Evolutionary conservation across 2,888 invertebrate genomes (phyloP).

Genomic region (Clunio marinus): DNA sequence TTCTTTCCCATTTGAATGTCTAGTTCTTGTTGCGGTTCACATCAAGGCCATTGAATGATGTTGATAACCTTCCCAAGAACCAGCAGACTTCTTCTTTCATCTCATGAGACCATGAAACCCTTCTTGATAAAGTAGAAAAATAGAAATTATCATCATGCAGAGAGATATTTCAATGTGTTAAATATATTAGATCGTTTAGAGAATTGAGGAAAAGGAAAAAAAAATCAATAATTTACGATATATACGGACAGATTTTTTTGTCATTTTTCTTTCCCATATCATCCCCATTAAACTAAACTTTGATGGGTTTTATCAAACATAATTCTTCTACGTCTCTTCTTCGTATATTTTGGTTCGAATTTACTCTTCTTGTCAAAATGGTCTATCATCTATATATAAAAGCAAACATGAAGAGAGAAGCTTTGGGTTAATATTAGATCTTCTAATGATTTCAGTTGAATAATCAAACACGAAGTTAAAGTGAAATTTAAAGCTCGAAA

Average conservation of each 20-base stretch:
- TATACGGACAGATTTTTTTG: slow-evolving; percentile 1
- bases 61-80: not conserved
- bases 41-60: not conserved
- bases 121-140: no score
- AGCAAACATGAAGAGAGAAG: not conserved
- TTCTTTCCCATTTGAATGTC: no score
- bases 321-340: not conserved
- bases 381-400: no score
- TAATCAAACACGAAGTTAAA: not conserved
- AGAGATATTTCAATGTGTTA: not conserved
- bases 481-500: not conserved
- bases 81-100: not conserved
- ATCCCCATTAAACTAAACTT: slow-evolving; percentile 10
- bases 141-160: not conserved
- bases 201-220: not conserved
- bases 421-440: not conserved
- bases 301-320: not conserved
- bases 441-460: not conserved
- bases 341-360: not conserved
- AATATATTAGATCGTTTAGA: not conserved
- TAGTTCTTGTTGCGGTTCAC: not conserved
- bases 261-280: slow-evolving; percentile 13
- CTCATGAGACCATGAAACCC: not conserved
- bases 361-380: no score
- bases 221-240: slow-evolving; percentile 22